Conservation (phyloP, 2,113 vertebrate species). For the Sinocyclocheilus anshuiensis region DNA sequence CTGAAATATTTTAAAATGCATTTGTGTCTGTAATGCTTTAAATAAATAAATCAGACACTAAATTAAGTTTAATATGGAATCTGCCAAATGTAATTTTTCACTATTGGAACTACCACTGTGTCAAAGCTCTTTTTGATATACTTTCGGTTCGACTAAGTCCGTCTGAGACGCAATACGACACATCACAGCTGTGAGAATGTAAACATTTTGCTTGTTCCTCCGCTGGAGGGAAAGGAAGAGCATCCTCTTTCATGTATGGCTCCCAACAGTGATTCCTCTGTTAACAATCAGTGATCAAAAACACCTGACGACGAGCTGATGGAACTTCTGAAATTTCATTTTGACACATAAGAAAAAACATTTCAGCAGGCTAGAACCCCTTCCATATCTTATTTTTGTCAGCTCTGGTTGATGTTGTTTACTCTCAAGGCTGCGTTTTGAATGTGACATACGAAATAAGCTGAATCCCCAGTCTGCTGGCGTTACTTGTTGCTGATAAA, state of each 20-base stretch:
- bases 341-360: slow-evolving; percentile 33
- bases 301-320: slow-evolving; percentile 32
- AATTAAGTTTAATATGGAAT: not conserved
- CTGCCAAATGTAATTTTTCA: not conserved
- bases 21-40: no score
- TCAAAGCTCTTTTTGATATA: slow-evolving; percentile 28
- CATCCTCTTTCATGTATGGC: not conserved
- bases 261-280: slow-evolving; percentile 17
- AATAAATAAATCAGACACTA: not conserved
- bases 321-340: slow-evolving; percentile 33
- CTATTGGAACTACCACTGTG: not conserved
- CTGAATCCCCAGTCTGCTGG: slow-evolving; percentile 21
- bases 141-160: slow-evolving; percentile 2
- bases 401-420: slow-evolving; percentile 46
- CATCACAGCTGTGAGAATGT: slow-evolving; percentile 25
- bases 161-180: not conserved
- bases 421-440: slow-evolving; percentile 41
- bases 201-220: slow-evolving; percentile 28
- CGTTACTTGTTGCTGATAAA: slow-evolving; percentile 51
- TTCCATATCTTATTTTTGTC: slow-evolving; percentile 47
- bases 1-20: no score
- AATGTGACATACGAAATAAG: slow-evolving; percentile 47
- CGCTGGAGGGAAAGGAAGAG: slow-evolving; percentile 16
- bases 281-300: slow-evolving; percentile 51
- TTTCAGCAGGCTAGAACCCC: slow-evolving; percentile 27